Conservation (phyloP, 2,888 invertebrate genomes). For the Ectemnius continuus region DNA sequence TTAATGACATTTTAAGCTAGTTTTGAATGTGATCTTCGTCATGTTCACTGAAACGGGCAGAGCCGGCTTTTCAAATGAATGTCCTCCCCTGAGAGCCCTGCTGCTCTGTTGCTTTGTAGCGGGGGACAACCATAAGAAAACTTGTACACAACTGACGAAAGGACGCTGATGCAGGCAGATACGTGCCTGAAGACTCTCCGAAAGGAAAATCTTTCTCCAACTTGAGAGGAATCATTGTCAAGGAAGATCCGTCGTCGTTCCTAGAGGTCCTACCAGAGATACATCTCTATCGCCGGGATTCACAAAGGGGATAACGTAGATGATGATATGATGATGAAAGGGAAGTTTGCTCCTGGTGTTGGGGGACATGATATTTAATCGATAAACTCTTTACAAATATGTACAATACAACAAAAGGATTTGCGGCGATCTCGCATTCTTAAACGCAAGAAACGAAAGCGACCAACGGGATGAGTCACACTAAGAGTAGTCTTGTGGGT, state of each 20-base stretch:
- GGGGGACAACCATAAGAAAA: too few relatives aligned
- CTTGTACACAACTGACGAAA: too few relatives aligned
- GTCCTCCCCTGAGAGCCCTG: too few relatives aligned
- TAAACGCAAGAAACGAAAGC: slow-evolving; percentile 16
- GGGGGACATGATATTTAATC: slow-evolving; percentile 70
- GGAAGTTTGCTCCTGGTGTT: background rate
- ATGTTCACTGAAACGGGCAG: too few relatives aligned
- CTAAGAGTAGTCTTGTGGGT: slow-evolving; percentile 4
- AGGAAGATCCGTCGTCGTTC: background rate
- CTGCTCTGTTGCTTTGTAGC: too few relatives aligned
- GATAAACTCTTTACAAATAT: slow-evolving; percentile 76
- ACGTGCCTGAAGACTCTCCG: background rate
- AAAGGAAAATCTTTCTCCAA: background rate
- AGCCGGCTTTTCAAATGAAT: too few relatives aligned
- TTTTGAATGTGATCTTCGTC: too few relatives aligned
- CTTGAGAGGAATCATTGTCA: too few relatives aligned
- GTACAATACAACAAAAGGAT: slow-evolving; percentile 71
- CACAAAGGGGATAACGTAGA: background rate
- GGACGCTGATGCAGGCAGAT: too few relatives aligned
- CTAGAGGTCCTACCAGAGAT: too few relatives aligned
- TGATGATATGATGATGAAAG: background rate
- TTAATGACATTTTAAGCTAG: too few relatives aligned
- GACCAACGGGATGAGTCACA: slow-evolving; percentile 11
- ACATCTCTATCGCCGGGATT: too few relatives aligned
- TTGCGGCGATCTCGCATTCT: slow-evolving; percentile 6